These are phyloP conservation scores for Miichthys miiuy DNA, from an alignment of 2,797 vertebrate genomes.

Conservation along the genomic window DNA sequence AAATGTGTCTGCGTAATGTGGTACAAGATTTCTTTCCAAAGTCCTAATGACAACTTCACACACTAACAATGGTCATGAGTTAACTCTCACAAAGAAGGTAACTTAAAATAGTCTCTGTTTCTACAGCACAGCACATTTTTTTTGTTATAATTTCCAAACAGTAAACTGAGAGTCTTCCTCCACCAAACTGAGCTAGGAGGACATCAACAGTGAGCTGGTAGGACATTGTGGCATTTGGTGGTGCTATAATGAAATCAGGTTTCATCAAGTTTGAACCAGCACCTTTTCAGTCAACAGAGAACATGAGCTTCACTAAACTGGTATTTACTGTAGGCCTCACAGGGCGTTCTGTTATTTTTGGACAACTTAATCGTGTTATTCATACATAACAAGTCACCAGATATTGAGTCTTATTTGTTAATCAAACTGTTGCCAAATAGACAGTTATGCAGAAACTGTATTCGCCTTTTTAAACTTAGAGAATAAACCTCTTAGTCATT, in stretches of 20 bases:
- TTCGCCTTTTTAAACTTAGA: constrained; percentile 36
- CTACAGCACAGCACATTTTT: neutral
- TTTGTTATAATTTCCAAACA: neutral
- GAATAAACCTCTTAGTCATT: constrained; percentile 71
- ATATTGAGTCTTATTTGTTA: neutral
- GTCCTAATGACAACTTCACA: neutral
- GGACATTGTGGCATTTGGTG: neutral
- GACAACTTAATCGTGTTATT: neutral
- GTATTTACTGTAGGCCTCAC: neutral
- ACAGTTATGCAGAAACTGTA: constrained; percentile 15
- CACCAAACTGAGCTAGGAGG: neutral
- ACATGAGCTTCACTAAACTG: neutral
- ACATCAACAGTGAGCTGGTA: neutral
- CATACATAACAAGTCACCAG: neutral
- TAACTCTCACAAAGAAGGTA: neutral
- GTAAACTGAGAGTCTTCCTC: neutral
- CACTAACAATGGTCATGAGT: neutral
- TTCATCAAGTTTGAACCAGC: neutral
- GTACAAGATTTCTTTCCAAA: neutral
- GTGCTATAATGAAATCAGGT: neutral
- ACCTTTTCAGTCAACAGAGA: neutral
- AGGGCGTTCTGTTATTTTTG: neutral
- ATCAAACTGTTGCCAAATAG: neutral
- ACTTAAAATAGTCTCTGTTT: neutral
- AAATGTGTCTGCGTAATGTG: neutral